phyloP scores from a whole-genome alignment of 2,797 vertebrate species.

The Chaetophractus vellerosus region DNA sequence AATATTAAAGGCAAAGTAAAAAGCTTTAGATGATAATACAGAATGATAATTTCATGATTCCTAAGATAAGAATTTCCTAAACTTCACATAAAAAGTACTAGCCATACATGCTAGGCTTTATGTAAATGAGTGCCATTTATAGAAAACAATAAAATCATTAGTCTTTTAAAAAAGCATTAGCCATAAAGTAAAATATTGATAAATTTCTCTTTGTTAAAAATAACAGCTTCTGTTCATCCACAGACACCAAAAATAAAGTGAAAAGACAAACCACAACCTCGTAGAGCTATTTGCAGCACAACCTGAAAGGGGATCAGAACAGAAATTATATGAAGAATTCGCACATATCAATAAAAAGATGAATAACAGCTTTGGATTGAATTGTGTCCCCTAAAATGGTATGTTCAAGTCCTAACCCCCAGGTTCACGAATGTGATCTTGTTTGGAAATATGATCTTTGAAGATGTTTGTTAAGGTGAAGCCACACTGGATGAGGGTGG shows the following conservation, averaged over 20 bases:
- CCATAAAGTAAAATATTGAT: neutral
- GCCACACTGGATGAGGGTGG: too few relatives aligned
- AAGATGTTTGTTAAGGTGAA: too few relatives aligned
- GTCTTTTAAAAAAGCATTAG: neutral
- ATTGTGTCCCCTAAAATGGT: neutral
- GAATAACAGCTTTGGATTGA: neutral
- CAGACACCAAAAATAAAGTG: neutral
- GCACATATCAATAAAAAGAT: neutral
- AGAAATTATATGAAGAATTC: neutral
- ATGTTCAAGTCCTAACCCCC: neutral
- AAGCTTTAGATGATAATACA: neutral
- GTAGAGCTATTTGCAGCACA: neutral
- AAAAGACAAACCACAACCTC: neutral
- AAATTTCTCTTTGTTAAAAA: constrained; percentile 31
- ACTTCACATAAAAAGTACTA: neutral
- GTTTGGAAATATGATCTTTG: too few relatives aligned
- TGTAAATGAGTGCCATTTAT: too few relatives aligned
- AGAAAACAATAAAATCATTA: too few relatives aligned
- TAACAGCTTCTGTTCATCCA: neutral
- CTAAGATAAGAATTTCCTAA: neutral
- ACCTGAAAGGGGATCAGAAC: neutral
- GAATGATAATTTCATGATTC: neutral
- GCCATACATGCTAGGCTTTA: neutral
- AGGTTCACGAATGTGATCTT: too few relatives aligned
- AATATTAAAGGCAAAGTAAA: neutral